phyloP scores from a whole-genome alignment of 2,888 invertebrate species.

The Nowickia ferox region DNA sequence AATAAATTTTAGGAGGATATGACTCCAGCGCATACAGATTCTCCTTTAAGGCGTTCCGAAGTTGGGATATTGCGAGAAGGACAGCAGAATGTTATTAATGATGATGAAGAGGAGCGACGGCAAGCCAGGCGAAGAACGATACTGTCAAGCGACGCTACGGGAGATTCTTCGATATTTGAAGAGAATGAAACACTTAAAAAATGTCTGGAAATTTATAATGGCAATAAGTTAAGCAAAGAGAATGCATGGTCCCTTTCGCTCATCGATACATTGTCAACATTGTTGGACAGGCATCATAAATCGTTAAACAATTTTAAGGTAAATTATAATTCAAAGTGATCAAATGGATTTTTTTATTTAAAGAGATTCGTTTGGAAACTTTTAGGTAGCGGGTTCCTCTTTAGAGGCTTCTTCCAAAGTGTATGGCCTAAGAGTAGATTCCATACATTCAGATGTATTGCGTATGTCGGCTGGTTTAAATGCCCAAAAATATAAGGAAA shows the following conservation, averaged over 20 bases:
- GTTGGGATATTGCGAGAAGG: conserved; percentile 77
- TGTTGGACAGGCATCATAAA: conserved; percentile 88
- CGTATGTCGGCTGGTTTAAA: conserved; percentile 88
- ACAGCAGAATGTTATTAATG: conserved; percentile 80
- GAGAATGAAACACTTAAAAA: conserved; percentile 89
- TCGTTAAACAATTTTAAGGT: conserved; percentile 90
- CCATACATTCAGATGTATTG: conserved; percentile 90
- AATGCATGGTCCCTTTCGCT: conserved; percentile 95
- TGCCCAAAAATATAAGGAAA: conserved; percentile 79
- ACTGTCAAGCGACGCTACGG: conserved; percentile 67
- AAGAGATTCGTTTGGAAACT: conserved; percentile 77
- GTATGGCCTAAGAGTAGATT: conserved; percentile 94
- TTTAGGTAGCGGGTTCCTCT: conserved; percentile 92
- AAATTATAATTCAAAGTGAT: not conserved
- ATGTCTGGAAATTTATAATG: conserved; percentile 90
- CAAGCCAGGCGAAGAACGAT: conserved; percentile 81
- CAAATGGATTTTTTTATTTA: too few species aligned
- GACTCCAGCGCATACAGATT: conserved; percentile 81
- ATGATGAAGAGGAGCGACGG: conserved; percentile 86
- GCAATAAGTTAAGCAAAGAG: conserved; percentile 94
- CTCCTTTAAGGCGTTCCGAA: conserved; percentile 80
- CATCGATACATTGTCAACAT: conserved; percentile 92
- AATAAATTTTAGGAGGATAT: conserved; percentile 73
- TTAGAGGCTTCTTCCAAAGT: conserved; percentile 95
- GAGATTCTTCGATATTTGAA: conserved; percentile 75